Percentiles rank a stretch among this genome's conserved stretches.
These are phyloP conservation scores for Forbesichthys agassizii DNA, from an alignment of 2,113 vertebrate species.

Conservation along the genomic window DNA sequence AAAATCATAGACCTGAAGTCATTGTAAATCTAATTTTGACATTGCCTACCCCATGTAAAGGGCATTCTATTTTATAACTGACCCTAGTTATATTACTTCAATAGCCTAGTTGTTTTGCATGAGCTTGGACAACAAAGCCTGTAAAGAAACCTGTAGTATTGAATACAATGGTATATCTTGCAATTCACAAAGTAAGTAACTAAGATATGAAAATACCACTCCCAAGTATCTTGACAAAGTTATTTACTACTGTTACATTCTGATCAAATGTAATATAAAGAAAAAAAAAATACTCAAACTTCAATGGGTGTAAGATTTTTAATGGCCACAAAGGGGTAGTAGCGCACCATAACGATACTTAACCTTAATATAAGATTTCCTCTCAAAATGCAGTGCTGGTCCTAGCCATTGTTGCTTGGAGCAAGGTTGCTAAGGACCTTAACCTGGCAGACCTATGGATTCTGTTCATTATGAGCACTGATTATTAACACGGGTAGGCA, in stretches of 20 bases:
- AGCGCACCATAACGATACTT: conserved; percentile 40
- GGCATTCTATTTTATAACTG: too few species aligned
- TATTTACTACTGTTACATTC: too few species aligned
- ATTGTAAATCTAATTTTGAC: too few species aligned
- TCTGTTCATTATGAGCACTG: conserved; percentile 67
- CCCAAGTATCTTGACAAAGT: too few species aligned
- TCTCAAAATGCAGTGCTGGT: conserved; percentile 9
- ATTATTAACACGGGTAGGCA: conserved; percentile 59
- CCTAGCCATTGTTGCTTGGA: conserved; percentile 48
- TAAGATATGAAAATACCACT: neutral
- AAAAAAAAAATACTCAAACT: neutral
- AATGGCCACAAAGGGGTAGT: conserved; percentile 71
- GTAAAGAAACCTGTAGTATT: too few species aligned
- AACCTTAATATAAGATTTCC: neutral
- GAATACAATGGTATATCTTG: too few species aligned
- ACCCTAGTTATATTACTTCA: too few species aligned
- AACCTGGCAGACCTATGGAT: conserved; percentile 74
- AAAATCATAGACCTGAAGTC: too few species aligned
- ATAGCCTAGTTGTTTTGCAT: too few species aligned
- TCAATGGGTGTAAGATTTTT: neutral
- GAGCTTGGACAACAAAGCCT: too few species aligned
- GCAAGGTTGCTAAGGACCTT: conserved; percentile 68
- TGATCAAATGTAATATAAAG: neutral
- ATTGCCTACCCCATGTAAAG: too few species aligned
- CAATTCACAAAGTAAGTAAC: neutral